Conservation (phyloP, 2,888 invertebrate species). For the Drosophila lutescens region DNA sequence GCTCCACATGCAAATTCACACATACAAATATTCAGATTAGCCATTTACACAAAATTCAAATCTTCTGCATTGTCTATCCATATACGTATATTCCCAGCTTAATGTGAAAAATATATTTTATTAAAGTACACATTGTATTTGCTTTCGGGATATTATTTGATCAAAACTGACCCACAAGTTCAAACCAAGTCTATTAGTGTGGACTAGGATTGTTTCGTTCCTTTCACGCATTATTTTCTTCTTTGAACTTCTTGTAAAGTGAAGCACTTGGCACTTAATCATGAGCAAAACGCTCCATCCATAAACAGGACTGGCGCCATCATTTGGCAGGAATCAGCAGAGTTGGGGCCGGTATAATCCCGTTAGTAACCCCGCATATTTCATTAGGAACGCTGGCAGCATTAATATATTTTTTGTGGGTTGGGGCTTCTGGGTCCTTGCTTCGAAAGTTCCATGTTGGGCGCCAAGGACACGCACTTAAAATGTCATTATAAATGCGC, state of each 20-base stretch:
- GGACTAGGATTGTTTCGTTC: slow-evolving; percentile 2
- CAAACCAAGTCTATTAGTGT: slow-evolving; percentile 21
- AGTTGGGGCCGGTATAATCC: slow-evolving; percentile 24
- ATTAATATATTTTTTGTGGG: slow-evolving; percentile 49
- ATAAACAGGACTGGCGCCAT: slow-evolving; percentile 69
- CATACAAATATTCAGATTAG: no score
- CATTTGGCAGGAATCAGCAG: slow-evolving; percentile 28
- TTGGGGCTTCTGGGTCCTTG: slow-evolving; percentile 6
- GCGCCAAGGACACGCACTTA: slow-evolving; percentile 60
- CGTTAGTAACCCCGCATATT: slow-evolving; percentile 38
- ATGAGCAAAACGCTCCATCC: slow-evolving; percentile 39
- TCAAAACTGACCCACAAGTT: neutral
- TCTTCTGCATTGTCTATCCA: no score
- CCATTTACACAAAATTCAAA: no score
- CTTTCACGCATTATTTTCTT: neutral
- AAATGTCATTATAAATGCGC: slow-evolving; percentile 75
- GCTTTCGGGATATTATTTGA: no score
- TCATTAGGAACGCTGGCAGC: slow-evolving; percentile 49
- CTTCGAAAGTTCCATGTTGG: slow-evolving; percentile 12
- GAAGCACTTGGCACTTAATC: slow-evolving; percentile 53
- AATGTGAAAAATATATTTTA: no score
- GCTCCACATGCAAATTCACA: no score
- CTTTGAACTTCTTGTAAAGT: slow-evolving; percentile 15
- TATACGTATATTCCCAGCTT: neutral
- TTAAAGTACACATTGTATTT: no score